Percentiles rank a stretch among this genome's conserved stretches.
Conservation (phyloP, 2,797 vertebrate genomes). For the Distichodus sexfasciatus region DNA sequence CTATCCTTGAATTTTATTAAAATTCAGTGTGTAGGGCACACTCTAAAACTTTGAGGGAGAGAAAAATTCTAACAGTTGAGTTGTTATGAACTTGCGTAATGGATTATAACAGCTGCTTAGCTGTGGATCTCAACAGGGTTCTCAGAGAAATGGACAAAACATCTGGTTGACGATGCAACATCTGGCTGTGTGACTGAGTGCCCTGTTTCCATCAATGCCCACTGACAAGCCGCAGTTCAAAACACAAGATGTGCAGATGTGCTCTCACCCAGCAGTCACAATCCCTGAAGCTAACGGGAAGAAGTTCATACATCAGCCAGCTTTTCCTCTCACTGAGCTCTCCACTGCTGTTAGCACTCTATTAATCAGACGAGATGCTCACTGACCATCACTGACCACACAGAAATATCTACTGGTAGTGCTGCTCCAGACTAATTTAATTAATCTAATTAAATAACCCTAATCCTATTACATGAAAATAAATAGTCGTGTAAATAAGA, state of each 20-base stretch:
- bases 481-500: too few species aligned
- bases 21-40: too few species aligned
- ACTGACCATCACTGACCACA: background rate
- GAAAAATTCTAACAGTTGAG: too few species aligned
- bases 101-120: slow-evolving; percentile 4
- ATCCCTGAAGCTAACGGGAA: slow-evolving; percentile 37
- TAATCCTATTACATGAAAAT: too few species aligned
- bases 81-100: slow-evolving; percentile 1
- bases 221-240: slow-evolving; percentile 53
- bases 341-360: slow-evolving; percentile 3
- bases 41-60: too few species aligned
- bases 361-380: background rate
- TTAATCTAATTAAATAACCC: too few species aligned
- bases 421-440: background rate
- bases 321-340: background rate
- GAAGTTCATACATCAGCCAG: slow-evolving; percentile 35
- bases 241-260: slow-evolving; percentile 49
- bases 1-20: too few species aligned
- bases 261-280: slow-evolving; percentile 38
- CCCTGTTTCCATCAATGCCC: slow-evolving; percentile 53
- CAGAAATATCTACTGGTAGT: background rate
- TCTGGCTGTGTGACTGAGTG: slow-evolving; percentile 57
- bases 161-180: slow-evolving; percentile 58
- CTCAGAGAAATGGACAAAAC: slow-evolving; percentile 54
- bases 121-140: slow-evolving; percentile 10